Conservation (phyloP, 2,888 invertebrate genomes). For the Drosophila neonasuta region DNA sequence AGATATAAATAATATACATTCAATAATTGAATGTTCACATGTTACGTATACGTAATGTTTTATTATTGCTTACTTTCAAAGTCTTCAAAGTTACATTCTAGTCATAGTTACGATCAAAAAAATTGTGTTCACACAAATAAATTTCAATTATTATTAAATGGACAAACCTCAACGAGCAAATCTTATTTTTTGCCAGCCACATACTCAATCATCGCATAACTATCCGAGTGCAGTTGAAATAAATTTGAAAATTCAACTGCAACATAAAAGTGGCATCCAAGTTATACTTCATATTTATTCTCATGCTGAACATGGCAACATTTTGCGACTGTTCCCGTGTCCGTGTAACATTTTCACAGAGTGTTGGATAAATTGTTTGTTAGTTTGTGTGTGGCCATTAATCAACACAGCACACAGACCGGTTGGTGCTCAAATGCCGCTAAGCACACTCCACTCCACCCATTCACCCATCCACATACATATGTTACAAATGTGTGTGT, state of each 20-base stretch:
- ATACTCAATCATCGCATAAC: neutral
- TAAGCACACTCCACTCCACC: constrained; percentile 36
- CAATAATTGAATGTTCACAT: too few species aligned
- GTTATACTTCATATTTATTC: constrained; percentile 16
- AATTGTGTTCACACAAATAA: neutral
- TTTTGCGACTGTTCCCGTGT: constrained; percentile 1
- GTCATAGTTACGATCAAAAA: too few species aligned
- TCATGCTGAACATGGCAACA: neutral
- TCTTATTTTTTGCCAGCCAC: neutral
- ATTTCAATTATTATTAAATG: neutral
- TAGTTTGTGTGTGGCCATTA: constrained; percentile 65
- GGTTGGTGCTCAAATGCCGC: constrained; percentile 31
- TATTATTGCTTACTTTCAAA: too few species aligned
- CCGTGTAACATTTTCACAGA: constrained; percentile 39
- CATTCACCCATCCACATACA: constrained; percentile 10
- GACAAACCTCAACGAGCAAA: neutral
- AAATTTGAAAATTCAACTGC: constrained; percentile 10
- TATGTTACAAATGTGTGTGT: neutral
- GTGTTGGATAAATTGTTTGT: constrained; percentile 56
- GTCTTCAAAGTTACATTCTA: too few species aligned
- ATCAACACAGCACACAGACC: constrained; percentile 62
- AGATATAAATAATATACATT: too few species aligned
- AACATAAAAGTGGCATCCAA: constrained; percentile 14
- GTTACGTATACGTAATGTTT: too few species aligned
- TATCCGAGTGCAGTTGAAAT: constrained; percentile 3